These are phyloP conservation scores for Cettia cetti DNA, from an alignment of 2,113 vertebrate species.

Conservation along the genomic window DNA sequence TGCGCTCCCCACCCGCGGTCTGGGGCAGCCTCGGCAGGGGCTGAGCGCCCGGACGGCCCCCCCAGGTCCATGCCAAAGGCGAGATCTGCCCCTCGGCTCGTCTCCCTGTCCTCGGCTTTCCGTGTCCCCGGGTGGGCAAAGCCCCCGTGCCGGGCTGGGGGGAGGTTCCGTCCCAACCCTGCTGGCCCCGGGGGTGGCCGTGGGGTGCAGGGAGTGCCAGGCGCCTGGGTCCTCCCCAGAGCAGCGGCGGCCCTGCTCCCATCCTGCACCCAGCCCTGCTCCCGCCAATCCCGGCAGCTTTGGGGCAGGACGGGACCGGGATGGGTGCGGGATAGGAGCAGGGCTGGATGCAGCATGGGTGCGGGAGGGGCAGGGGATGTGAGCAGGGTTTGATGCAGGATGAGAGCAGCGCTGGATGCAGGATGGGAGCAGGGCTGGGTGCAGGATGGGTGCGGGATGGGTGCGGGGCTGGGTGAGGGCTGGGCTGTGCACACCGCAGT, in stretches of 20 bases:
- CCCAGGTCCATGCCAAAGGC: not conserved
- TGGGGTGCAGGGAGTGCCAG: not conserved
- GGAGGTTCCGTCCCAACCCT: not conserved
- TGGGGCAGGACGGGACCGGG: not conserved
- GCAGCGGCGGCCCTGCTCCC: not conserved
- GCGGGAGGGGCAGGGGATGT: not conserved
- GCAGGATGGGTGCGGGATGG: not conserved
- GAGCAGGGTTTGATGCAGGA: not conserved
- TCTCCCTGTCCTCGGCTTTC: not conserved
- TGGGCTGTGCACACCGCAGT: not conserved
- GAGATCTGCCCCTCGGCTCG: not conserved
- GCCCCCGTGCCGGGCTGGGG: not conserved
- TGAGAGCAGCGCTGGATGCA: not conserved
- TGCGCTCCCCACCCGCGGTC: not conserved
- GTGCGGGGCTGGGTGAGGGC: not conserved
- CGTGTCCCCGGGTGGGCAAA: not conserved
- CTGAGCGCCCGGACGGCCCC: not conserved
- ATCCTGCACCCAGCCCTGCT: not conserved
- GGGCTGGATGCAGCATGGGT: not conserved
- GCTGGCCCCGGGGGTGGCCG: not conserved
- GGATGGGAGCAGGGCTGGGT: not conserved
- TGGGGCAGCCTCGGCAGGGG: not conserved
- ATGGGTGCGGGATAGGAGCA: not conserved
- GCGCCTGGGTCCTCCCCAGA: rapidly evolving
- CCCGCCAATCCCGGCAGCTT: not conserved